A percentile compares a stretch with the other conserved stretches of the same genome.
These are phyloP conservation scores for Melanostoma scalare DNA, from an alignment of 2,888 invertebrate genomes.

Conservation along the genomic window DNA sequence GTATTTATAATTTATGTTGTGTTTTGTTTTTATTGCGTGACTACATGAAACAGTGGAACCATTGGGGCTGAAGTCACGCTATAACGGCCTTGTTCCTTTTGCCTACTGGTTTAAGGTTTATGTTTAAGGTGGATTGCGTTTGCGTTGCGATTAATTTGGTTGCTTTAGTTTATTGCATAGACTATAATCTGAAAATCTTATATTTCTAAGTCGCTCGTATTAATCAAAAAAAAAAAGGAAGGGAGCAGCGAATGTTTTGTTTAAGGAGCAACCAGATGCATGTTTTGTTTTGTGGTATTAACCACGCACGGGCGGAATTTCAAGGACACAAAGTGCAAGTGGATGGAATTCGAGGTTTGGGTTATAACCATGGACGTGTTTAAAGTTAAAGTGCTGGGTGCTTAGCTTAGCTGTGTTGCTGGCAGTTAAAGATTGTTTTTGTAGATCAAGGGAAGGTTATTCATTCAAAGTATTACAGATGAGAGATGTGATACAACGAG, in stretches of 20 bases:
- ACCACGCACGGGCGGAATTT: conserved; percentile 23
- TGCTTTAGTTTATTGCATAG: conserved; percentile 59
- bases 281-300: conserved; percentile 11
- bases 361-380: not conserved
- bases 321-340: conserved; percentile 52
- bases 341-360: not conserved
- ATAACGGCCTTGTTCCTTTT: conserved; percentile 56
- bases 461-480: too few species aligned
- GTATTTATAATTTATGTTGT: conserved; percentile 39
- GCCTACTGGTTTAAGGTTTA: conserved; percentile 27
- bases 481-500: too few species aligned
- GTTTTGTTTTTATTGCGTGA: conserved; percentile 61
- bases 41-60: conserved; percentile 45
- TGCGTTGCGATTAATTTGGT: conserved; percentile 65
- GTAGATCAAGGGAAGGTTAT: too few species aligned
- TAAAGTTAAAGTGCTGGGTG: too few species aligned
- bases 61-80: conserved; percentile 58
- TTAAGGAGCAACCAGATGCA: conserved; percentile 18
- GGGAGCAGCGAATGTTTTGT: conserved; percentile 11
- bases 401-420: too few species aligned
- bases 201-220: conserved; percentile 44
- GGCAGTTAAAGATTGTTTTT: too few species aligned
- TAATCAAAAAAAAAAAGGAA: conserved; percentile 52
- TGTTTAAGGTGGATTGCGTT: conserved; percentile 46
- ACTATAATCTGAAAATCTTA: conserved; percentile 32